Evolutionary conservation across 1,140 invertebrate species (phyloP).

Genomic region (Drosophila tropicalis): DNA sequence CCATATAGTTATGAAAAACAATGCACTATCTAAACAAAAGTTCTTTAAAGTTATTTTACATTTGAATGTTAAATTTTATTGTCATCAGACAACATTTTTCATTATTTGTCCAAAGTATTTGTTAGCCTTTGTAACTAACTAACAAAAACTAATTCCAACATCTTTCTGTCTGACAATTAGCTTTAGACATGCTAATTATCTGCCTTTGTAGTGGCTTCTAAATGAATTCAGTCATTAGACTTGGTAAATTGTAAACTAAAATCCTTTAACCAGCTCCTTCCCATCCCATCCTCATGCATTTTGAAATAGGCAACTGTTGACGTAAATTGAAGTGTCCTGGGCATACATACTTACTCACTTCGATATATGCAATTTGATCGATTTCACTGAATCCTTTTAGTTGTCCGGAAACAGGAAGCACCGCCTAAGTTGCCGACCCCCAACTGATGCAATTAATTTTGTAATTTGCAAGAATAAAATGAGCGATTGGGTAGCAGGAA

Average conservation of each 20-base stretch:
- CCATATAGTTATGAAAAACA: neutral
- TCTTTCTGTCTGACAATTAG: neutral
- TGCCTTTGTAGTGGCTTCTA: conserved; percentile 5
- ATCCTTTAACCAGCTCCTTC: neutral
- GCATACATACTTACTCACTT: neutral
- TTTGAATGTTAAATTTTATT: neutral
- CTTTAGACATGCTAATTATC: neutral
- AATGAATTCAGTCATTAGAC: conserved; percentile 11
- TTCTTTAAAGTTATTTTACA: neutral
- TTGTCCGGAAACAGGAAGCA: conserved; percentile 7
- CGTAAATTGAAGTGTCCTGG: neutral
- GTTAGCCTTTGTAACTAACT: neutral
- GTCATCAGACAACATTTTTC: neutral
- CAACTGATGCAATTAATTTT: conserved; percentile 7
- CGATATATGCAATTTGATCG: conserved; percentile 4
- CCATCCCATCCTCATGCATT: neutral
- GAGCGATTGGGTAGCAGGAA: conserved; percentile 3
- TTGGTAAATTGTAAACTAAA: neutral
- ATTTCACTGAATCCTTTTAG: conserved; percentile 9
- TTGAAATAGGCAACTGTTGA: neutral
- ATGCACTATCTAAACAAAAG: neutral
- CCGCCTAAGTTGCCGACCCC: neutral
- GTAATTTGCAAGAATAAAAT: conserved; percentile 4
- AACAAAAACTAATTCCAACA: neutral
- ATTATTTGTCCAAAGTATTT: neutral